These are phyloP conservation scores for Thelaira solivaga DNA, from an alignment of 2,888 invertebrate genomes.

Conservation along the genomic window DNA sequence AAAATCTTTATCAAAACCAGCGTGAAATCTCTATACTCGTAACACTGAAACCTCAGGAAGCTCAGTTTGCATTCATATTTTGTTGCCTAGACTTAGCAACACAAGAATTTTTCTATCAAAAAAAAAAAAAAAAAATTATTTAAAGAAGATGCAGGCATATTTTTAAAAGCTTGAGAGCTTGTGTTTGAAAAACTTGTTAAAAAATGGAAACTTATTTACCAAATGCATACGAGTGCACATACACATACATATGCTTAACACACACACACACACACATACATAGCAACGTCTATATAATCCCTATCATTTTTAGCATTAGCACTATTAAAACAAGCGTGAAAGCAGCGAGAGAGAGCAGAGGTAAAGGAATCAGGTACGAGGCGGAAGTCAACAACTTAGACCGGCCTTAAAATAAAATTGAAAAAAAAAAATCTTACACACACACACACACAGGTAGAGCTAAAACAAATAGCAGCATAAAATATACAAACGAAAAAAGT, in stretches of 20 bases:
- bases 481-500: not conserved
- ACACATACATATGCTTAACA: not conserved
- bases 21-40: too few relatives aligned
- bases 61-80: too few relatives aligned
- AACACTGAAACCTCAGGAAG: too few relatives aligned
- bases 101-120: too few relatives aligned
- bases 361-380: not conserved
- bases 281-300: not conserved
- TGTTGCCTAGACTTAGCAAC: too few relatives aligned
- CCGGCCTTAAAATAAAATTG: conserved; percentile 30
- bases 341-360: not conserved
- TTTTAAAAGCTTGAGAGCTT: not conserved
- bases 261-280: not conserved
- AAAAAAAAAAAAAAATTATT: too few relatives aligned
- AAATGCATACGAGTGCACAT: not conserved
- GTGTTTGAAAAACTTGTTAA: conserved; percentile 10
- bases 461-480: too few relatives aligned
- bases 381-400: conserved; percentile 36
- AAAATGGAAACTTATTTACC: conserved; percentile 26
- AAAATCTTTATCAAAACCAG: too few relatives aligned
- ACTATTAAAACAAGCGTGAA: not conserved
- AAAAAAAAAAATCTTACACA: too few relatives aligned
- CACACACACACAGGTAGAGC: too few relatives aligned
- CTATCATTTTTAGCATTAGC: not conserved
- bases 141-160: not conserved